Evolutionary conservation across 2,797 vertebrate genomes (phyloP), one percentile per base, ranked within the genome.

Genomic region (Knipowitschia caucasica): DNA sequence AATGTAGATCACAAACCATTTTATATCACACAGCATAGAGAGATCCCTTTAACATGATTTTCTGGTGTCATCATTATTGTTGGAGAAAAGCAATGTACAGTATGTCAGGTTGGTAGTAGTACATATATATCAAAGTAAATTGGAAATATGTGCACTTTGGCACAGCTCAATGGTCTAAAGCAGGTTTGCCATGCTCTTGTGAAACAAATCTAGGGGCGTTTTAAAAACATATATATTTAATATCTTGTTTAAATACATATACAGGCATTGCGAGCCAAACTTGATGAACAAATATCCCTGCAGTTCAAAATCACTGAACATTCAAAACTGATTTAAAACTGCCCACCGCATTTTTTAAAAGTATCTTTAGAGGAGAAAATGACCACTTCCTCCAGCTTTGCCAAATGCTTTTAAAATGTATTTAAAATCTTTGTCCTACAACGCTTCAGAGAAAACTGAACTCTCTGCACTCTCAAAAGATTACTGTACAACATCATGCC

Each of bases 181-280:
- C 21, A 66, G 40, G 57, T 62, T 49, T 59, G 47, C 56, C 44
- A 75, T 51, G 62, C n/a, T n/a, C n/a, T n/a, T 66, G 64, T 76
- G 81, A 78, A 76, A 70, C 30, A 47, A 10, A 47, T 47, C 39
- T 57, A 84, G 62, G 69, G 74, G 74, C 73, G 79, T 83, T 78
- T n/a, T n/a, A n/a, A n/a, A n/a, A n/a, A n/a, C n/a, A n/a, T n/a
- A n/a, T n/a, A n/a, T n/a, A n/a, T n/a, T n/a, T n/a, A n/a, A n/a
- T n/a, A n/a, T n/a, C n/a, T n/a, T 50, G 61, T 69, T 64, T 81
- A 50, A 59, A 61, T 43, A 34, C 58, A 71, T 62, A 31, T 59
- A 39, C 49, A 39, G 20, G 50, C 50, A 70, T 67, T 50, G 50
- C 43, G 46, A 43, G 49, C 30, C 47, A 73, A 35, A 61, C 62